Percentiles rank a stretch among this genome's conserved stretches.
These are phyloP conservation scores for Fukomys damarensis DNA, from an alignment of 2,113 vertebrate species.

Conservation along the genomic window DNA sequence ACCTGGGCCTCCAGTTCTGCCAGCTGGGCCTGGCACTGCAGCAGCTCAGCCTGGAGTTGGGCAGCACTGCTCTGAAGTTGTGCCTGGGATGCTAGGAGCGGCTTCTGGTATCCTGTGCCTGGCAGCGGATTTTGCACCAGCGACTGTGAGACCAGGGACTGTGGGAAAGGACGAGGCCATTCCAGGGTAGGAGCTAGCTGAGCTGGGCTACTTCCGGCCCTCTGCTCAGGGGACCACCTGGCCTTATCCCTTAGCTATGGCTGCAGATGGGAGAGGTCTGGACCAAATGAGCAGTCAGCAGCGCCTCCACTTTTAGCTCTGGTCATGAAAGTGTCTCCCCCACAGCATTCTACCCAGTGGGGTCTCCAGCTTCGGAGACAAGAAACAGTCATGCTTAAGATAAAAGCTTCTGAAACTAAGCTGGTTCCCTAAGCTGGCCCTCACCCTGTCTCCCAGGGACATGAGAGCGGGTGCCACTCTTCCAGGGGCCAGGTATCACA, in stretches of 20 bases:
- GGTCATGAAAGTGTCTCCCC: neutral
- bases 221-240: neutral
- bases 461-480: neutral
- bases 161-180: neutral
- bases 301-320: neutral
- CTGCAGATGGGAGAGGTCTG: neutral
- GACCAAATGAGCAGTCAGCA: neutral
- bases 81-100: constrained; percentile 57
- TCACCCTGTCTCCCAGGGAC: neutral
- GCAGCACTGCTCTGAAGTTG: constrained; percentile 56
- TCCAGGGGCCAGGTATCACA: neutral
- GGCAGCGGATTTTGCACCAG: constrained; percentile 64
- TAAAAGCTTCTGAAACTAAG: neutral
- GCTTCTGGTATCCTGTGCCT: constrained; percentile 68
- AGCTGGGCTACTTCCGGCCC: neutral
- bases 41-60: constrained; percentile 79
- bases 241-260: neutral
- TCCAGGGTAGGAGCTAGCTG: neutral
- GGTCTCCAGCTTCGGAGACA: neutral
- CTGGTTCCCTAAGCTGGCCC: neutral
- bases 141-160: constrained; percentile 85
- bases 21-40: constrained; percentile 84
- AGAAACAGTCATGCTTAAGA: neutral
- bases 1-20: constrained; percentile 92
- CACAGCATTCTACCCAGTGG: neutral